Evolutionary conservation across 2,888 invertebrate genomes (phyloP).

Genomic region (Thysanoteuthis rhombus): DNA sequence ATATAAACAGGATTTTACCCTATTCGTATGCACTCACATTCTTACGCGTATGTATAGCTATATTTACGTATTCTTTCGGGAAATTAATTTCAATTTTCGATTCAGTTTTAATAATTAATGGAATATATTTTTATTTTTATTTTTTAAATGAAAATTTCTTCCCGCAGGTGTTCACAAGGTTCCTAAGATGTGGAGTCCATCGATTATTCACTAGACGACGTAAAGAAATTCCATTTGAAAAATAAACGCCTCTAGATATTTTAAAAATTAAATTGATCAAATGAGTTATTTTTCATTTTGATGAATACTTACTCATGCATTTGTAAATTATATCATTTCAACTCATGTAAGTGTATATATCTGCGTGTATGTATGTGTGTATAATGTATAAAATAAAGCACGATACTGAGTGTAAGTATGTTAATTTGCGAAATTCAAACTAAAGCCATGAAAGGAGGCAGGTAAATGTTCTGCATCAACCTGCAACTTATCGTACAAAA

Average conservation of each 20-base stretch:
- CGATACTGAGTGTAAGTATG: no score
- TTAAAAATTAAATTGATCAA: not conserved
- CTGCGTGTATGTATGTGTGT: no score
- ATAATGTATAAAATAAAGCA: no score
- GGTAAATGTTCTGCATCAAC: no score
- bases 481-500: no score
- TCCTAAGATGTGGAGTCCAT: not conserved
- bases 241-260: not conserved
- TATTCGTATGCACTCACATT: no score
- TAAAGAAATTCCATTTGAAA: not conserved
- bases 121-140: not conserved
- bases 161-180: not conserved
- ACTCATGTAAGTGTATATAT: not conserved
- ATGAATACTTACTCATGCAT: not conserved
- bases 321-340: not conserved
- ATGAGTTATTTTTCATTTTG: not conserved
- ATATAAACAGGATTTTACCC: no score
- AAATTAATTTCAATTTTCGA: not conserved
- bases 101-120: not conserved
- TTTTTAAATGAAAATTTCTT: not conserved
- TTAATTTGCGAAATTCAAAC: no score
- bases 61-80: not conserved
- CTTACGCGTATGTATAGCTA: not conserved
- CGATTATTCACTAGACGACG: not conserved
- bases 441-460: no score